Base-by-base conservation (phyloP, 1,140 invertebrate genomes). In the Pogonomyrmex barbatus region DNA sequence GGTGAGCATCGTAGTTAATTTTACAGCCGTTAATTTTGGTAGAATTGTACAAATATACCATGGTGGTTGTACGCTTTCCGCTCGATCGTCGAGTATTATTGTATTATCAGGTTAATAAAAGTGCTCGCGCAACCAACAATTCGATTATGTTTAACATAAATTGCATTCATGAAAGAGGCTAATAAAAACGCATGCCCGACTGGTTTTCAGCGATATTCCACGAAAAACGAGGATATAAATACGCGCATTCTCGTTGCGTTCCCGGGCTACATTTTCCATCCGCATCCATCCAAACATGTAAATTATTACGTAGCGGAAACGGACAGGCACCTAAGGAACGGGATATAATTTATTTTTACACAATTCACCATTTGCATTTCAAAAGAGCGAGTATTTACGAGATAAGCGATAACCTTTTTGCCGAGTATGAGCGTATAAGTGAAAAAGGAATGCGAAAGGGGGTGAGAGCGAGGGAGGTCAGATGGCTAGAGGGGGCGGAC, bases 341-440 rank as follows among this genome's bases (percentile, higher is more conserved):
- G 45, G 24, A 42, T 60, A 60, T 60, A 83, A 75, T 75, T 75
- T 62, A 83, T 83, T 83, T 83, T 83, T 62, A 83, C 68, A 83
- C 79, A 83, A 83, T 62, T 75, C 33, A 2, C 45, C 54, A 75
- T 83, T 83, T 83, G 54, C 67, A 75, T 83, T 83, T 83, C n/a
- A 83, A 83, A 83, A 73, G 68, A 75, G 42, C 12, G 30, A 47
- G n/a, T 83, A 83, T 83, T 83, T 83, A 75, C 30, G 79, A 73
- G 54, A 83, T 83, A 75, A 82, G 54, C 79, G 42, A 75, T 75
- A 75, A 47, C 14, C 50, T n/a, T 83, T 82, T 42, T 60, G 54
- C 56, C 56, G 33, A 47, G 30, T 42, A 30, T 33, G 33, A 4
- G 4, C 12, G 52, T 73, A 47, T 50, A 81, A 62, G 52, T 54